These are phyloP conservation scores for Protula sp. DNA, from an alignment of 2,888 invertebrate genomes.

Conservation along the genomic window DNA sequence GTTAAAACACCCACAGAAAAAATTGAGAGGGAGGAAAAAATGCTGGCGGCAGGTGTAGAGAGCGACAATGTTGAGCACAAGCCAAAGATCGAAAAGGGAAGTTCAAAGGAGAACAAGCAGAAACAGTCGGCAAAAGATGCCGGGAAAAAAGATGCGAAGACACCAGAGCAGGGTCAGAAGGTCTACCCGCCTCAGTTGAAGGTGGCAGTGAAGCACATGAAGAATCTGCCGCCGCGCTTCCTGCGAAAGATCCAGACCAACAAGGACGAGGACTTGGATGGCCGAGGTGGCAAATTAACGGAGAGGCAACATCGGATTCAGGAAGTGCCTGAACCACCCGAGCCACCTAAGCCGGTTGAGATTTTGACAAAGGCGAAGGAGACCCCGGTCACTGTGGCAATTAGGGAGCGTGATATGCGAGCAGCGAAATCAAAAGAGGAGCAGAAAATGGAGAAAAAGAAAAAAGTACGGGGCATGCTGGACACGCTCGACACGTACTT, in stretches of 20 bases:
- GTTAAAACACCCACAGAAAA: neutral
- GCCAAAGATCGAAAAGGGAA: neutral
- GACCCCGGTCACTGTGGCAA: neutral
- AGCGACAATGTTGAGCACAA: neutral
- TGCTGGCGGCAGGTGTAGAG: neutral
- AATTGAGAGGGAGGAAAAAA: neutral
- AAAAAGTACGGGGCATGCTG: conserved; percentile 18
- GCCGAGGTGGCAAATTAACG: neutral
- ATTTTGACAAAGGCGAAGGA: neutral
- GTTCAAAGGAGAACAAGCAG: neutral
- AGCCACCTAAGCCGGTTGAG: neutral
- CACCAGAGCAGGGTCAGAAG: conserved; percentile 9
- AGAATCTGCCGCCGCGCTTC: conserved; percentile 26
- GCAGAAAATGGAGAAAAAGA: conserved; percentile 17
- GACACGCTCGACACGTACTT: conserved; percentile 17
- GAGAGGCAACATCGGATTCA: neutral
- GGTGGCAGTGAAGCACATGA: conserved; percentile 30
- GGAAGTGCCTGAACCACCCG: neutral
- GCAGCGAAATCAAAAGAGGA: conserved; percentile 8
- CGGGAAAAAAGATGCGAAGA: conserved; percentile 1
- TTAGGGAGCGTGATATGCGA: neutral
- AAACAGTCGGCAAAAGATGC: neutral
- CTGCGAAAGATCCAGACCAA: conserved; percentile 18
- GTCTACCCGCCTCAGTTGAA: conserved; percentile 27
- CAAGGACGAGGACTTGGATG: neutral